Conservation (phyloP, 1,140 invertebrate species). For the Pseudobourletiella spinata region DNA sequence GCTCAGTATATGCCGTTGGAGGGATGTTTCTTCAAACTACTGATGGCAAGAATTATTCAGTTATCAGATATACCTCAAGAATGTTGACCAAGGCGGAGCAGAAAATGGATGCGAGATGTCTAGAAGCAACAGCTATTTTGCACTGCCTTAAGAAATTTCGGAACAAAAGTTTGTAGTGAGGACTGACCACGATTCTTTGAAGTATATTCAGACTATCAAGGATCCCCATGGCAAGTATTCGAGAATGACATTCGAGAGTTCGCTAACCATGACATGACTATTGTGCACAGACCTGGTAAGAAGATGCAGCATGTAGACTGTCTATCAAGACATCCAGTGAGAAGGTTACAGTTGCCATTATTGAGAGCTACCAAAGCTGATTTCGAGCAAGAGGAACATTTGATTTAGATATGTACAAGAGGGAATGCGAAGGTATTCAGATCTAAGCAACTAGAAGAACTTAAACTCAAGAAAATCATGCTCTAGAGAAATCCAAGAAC, state of each 20-base stretch:
- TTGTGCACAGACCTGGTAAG: constrained; percentile 12
- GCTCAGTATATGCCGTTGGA: background rate
- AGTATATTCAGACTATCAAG: background rate
- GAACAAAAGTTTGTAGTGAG: constrained; percentile 28
- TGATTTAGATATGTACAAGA: too few species aligned
- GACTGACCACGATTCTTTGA: background rate
- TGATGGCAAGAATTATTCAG: background rate
- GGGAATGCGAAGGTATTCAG: too few species aligned
- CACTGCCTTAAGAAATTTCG: constrained; percentile 40
- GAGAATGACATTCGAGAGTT: background rate
- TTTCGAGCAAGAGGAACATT: too few species aligned
- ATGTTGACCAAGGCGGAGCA: constrained; percentile 38
- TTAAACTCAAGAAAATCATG: too few species aligned
- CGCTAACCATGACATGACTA: constrained; percentile 6
- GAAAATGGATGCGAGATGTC: constrained; percentile 42
- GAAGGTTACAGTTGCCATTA: background rate
- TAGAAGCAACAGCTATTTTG: constrained; percentile 40
- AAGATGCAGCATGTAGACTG: constrained; percentile 10
- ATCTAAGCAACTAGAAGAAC: too few species aligned
- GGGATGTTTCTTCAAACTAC: background rate
- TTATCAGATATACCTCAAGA: constrained; percentile 38
- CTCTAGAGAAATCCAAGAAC: too few species aligned
- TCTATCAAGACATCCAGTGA: constrained; percentile 15
- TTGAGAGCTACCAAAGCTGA: background rate
- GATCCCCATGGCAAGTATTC: background rate